Conservation (phyloP, 2,113 vertebrate genomes). For the Tetrax tetrax region DNA sequence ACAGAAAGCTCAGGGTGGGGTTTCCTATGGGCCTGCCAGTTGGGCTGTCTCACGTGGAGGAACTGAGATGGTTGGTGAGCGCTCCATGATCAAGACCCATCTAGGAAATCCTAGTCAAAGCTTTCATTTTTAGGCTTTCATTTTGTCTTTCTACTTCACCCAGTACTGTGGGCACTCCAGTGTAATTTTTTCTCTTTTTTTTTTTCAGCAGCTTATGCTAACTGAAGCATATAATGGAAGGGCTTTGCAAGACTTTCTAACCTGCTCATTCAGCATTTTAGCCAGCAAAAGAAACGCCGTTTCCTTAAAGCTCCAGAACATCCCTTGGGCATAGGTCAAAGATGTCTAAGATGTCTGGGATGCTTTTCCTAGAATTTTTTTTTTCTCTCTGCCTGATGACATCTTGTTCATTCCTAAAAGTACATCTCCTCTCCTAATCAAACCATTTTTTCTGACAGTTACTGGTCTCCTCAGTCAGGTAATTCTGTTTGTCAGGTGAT, state of each 20-base stretch:
- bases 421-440: background rate
- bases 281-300: background rate
- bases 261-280: background rate
- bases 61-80: background rate
- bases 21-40: background rate
- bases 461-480: background rate
- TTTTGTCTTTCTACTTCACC: background rate
- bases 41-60: background rate
- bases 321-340: background rate
- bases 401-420: background rate
- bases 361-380: background rate
- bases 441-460: background rate
- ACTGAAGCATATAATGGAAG: background rate
- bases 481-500: background rate
- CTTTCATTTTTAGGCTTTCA: background rate
- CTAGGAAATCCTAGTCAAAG: background rate
- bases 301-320: background rate
- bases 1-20: background rate
- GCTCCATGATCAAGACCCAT: background rate
- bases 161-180: too few species aligned
- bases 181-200: background rate
- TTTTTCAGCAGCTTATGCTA: background rate
- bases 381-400: background rate
- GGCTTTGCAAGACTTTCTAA: background rate
- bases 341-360: background rate